phyloP scores from a whole-genome alignment of 2,113 vertebrate genomes.

The Eleginops maclovinus region DNA sequence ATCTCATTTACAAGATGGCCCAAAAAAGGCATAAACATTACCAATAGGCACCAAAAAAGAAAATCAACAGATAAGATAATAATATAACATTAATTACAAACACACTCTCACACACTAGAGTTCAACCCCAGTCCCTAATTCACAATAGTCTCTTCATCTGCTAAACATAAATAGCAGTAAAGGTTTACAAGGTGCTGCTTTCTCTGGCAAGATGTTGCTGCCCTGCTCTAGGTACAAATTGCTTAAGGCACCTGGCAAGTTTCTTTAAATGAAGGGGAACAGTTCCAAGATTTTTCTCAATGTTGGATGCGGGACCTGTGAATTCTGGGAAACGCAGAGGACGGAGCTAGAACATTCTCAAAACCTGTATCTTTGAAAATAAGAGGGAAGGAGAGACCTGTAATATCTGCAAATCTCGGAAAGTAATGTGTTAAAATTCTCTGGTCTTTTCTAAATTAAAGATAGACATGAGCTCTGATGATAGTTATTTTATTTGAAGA shows the following conservation, averaged over 20 bases:
- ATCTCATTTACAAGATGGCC: not conserved
- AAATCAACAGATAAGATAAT: not conserved
- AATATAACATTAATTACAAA: not conserved
- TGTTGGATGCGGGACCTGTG: not conserved
- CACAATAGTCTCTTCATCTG: not conserved
- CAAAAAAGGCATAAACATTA: not conserved
- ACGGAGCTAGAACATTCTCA: constrained; percentile 2
- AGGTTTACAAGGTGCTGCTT: constrained; percentile 5
- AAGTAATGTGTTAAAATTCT: not conserved
- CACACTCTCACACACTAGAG: not conserved
- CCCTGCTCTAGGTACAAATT: not conserved
- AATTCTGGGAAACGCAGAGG: constrained; percentile 7
- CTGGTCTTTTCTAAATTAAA: not conserved
- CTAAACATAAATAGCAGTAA: not conserved
- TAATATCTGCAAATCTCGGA: constrained; percentile 6
- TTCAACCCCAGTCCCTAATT: not conserved
- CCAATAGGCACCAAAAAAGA: not conserved
- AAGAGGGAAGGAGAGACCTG: constrained; percentile 6
- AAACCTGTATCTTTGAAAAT: constrained; percentile 3
- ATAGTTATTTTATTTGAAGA: not conserved
- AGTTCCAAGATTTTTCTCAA: not conserved
- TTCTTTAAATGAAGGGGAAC: constrained; percentile 19
- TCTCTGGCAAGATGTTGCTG: constrained; percentile 2
- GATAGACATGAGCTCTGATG: not conserved
- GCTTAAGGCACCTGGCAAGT: not conserved